Evolutionary conservation across 1,140 invertebrate species (phyloP).

Genomic region (Zaprionus taronus): DNA sequence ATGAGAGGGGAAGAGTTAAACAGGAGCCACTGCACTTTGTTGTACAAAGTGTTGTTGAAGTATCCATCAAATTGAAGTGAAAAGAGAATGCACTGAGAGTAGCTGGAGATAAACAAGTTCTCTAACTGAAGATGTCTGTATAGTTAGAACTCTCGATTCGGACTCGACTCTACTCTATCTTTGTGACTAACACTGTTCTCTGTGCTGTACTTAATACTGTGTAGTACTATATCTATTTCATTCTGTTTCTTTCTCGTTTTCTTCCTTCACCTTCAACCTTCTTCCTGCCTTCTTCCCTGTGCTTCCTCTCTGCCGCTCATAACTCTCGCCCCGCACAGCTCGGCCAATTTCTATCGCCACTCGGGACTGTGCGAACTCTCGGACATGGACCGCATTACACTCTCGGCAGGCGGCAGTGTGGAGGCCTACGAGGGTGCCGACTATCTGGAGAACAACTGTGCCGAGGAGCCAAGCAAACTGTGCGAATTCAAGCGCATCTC

Average conservation of each 20-base stretch:
- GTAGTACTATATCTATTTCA: constrained; percentile 18
- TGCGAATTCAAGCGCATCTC: constrained; percentile 96
- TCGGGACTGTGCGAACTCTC: constrained; percentile 94
- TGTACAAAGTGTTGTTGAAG: neutral
- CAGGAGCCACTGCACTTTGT: neutral
- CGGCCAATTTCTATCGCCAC: constrained; percentile 94
- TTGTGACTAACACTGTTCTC: constrained; percentile 6
- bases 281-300: constrained; percentile 31
- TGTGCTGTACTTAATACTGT: constrained; percentile 49
- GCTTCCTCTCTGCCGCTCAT: constrained; percentile 63
- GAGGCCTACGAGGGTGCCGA: constrained; percentile 90
- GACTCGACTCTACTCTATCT: constrained; percentile 8
- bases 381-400: constrained; percentile 95
- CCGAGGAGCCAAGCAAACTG: constrained; percentile 94
- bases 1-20: neutral
- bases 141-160: neutral
- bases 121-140: neutral
- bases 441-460: constrained; percentile 95
- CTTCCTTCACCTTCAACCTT: constrained; percentile 41
- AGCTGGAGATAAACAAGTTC: neutral
- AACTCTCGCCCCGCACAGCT: constrained; percentile 87
- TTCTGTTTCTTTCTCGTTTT: constrained; percentile 36
- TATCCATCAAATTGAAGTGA: neutral
- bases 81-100: neutral
- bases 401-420: constrained; percentile 90